Evolutionary conservation across 1,140 invertebrate species (phyloP), one percentile per base, ranked within the genome.

Genomic region (Heliconius hermathena): DNA sequence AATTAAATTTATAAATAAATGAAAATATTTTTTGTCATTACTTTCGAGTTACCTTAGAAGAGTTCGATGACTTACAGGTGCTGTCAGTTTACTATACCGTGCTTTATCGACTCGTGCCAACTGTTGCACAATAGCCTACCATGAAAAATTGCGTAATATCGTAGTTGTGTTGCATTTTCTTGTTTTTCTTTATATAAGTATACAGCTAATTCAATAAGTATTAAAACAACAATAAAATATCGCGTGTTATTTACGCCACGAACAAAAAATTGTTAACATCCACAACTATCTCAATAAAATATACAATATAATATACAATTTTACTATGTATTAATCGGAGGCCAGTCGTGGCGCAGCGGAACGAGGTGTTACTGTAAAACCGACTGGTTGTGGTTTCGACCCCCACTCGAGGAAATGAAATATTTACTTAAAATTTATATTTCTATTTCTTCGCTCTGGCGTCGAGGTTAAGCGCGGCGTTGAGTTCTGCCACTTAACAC

Each of bases 81-180:
- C 22, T 33, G 46, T 79, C 41, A 49, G 52, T 41, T 46, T 26
- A 57, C 49, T 72, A 36, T 60, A 70, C 49, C 79, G 79, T 81
- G 79, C 79, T 77, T 77, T 81, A 81, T 81, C 79, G 73, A 36
- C 74, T 76, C n/a, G 60, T 57, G 77, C 71, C 75, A 76, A 71
- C 75, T 73, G 72, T 81, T 81, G 79, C 79, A 77, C 79, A 77
- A 71, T 60, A 76, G 73, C 36, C 49, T 41, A 73, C 73, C 73
- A 70, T 79, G 38, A 72, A 72, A 8, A 76, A 76, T 81, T 81
- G 75, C 75, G 75, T 77, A 81, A 81, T 52, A 9, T 66, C 1
- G 26, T 26, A 11, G 22, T 66, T 66, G 22, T 29, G 60, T 66
- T 66, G 60, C 60, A 66, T 66, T n/a, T n/a, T n/a, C 60, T 66